Base-by-base conservation (phyloP, 2,888 invertebrate genomes). In the Nipponacmea schrenckii region DNA sequence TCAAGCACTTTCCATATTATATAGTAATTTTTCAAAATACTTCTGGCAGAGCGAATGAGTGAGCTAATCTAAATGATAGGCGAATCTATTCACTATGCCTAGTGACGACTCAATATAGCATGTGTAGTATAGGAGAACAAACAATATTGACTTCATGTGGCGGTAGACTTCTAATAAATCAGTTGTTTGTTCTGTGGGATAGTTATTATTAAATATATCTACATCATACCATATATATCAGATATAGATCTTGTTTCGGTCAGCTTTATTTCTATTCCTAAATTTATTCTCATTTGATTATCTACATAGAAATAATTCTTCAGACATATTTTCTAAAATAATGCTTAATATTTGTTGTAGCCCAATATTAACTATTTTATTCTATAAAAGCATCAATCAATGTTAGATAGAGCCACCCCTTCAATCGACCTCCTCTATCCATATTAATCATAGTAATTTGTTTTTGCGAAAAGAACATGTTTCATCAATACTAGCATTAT, bases 11-110 rank as follows among this genome's bases (percentile, higher is more conserved):
- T 71, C 71, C 75, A 74, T 74, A 82, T 82, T 78, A 80, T 80
- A 80, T 80, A 71, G 77, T 77, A 71, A 82, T 82, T 82, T 81
- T 80, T 81, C 82, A 82, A 80, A 80, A 76, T 44, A 46, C 39
- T 63, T 63, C 71, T 26, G 46, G 44, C 39, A 63, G 48, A 56
- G 44, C 64, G 64, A 64, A 69, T 48, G 17, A 27, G 26, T 46
- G 63, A 63, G 31, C 69, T 69, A 56, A 56, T 56, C 56, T 56
- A 56, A 56, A 56, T 56, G 44, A 44, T 64, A 44, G 44, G 8
- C 26, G 26, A 64, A 44, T 20, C 39, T 39, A 44, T 64, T 31
- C 31, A 44, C 10, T n/a, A 27, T 31, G n/a, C 24, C 26, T 31
- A 39, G 64, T 26, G 64, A 39, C 39, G 44, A 44, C 31, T 39